Conservation (phyloP, 2,113 vertebrate species). For the Pycnonotus jocosus region DNA sequence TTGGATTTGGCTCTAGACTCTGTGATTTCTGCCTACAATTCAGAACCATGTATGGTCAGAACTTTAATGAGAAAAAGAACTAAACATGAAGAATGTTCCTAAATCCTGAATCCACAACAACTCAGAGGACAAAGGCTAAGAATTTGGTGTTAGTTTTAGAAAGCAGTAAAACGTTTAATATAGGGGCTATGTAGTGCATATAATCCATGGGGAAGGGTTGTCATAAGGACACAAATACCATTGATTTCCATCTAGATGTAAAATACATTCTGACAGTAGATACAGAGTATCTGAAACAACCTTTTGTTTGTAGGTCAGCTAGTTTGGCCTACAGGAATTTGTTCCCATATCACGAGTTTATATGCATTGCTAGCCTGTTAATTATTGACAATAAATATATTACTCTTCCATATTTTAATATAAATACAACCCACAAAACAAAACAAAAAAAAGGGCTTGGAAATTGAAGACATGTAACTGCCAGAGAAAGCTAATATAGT, state of each 20-base stretch:
- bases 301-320: background rate
- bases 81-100: background rate
- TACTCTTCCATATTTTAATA: conserved; percentile 25
- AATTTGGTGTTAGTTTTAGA: background rate
- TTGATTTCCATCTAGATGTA: background rate
- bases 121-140: background rate
- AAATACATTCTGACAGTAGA: background rate
- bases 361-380: background rate
- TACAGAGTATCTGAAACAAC: background rate
- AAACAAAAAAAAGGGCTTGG: background rate
- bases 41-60: background rate
- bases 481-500: background rate
- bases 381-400: background rate
- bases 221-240: background rate
- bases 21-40: background rate
- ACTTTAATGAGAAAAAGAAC: background rate
- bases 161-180: background rate
- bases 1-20: background rate
- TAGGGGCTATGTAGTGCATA: background rate
- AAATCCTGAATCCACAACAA: background rate
- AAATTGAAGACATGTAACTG: background rate
- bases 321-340: background rate
- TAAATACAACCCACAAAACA: background rate
- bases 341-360: background rate
- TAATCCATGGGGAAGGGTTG: background rate